Evolutionary conservation across 2,888 invertebrate genomes (phyloP).

Genomic region (Diaphora mendica): DNA sequence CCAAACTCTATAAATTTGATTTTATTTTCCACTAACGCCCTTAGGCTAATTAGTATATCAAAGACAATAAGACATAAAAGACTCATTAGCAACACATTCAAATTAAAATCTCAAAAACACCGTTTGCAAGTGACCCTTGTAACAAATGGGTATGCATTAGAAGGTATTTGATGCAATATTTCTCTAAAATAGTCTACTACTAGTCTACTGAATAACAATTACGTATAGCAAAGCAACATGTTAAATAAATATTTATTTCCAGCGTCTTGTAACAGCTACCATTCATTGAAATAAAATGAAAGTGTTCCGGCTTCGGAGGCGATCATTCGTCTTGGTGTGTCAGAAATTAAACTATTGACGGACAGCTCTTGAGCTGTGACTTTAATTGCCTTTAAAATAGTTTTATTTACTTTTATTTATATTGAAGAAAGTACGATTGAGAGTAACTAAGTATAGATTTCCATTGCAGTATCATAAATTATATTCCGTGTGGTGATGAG

Average conservation of each 20-base stretch:
- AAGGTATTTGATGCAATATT: not conserved
- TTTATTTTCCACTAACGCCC: too few relatives aligned
- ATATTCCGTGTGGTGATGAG: not conserved
- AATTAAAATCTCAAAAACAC: not conserved
- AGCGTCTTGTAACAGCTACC: constrained; percentile 21
- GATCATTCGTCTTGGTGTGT: constrained; percentile 53
- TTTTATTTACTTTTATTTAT: constrained; percentile 29
- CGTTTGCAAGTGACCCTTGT: not conserved
- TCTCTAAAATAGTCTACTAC: not conserved
- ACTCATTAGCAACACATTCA: not conserved
- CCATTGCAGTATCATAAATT: not conserved
- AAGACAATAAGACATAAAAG: not conserved
- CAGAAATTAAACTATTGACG: constrained; percentile 52
- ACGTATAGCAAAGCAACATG: constrained; percentile 9
- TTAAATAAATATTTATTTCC: constrained; percentile 17
- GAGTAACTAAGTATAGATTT: constrained; percentile 4
- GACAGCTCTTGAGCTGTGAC: constrained; percentile 38
- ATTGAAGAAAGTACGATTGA: constrained; percentile 16
- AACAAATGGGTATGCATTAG: not conserved
- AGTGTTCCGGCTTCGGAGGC: constrained; percentile 43
- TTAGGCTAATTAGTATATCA: not conserved
- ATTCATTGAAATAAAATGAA: constrained; percentile 52
- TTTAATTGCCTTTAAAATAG: constrained; percentile 47
- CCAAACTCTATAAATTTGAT: too few relatives aligned
- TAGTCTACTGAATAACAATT: constrained; percentile 3